phyloP scores from a whole-genome alignment of 2,113 vertebrate genomes.

The Centropus bengalensis region DNA sequence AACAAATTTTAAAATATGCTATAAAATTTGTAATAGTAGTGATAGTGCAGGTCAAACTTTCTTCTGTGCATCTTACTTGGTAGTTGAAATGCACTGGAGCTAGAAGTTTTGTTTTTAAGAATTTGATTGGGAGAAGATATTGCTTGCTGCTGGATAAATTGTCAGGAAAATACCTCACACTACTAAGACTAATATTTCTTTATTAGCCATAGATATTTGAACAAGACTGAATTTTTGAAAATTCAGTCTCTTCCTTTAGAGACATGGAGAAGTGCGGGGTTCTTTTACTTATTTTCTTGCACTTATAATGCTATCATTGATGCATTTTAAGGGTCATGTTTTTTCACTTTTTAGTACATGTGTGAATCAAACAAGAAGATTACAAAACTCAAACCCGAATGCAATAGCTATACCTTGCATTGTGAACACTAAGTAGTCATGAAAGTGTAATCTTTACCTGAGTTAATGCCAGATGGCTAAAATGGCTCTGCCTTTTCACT shows the following conservation, averaged over 20 bases:
- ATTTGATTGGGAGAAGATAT: not conserved
- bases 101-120: not conserved
- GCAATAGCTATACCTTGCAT: not conserved
- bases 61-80: not conserved
- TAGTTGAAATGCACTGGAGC: slow-evolving; percentile 5
- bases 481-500: not conserved
- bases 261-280: rapidly evolving
- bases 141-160: not conserved
- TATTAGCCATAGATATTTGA: not conserved
- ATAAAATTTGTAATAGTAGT: not conserved
- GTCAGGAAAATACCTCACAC: not conserved
- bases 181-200: not conserved
- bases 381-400: not conserved
- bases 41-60: not conserved
- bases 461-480: not conserved
- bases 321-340: not conserved
- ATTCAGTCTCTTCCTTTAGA: not conserved
- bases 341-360: not conserved
- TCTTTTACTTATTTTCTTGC: not conserved
- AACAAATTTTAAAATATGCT: not conserved
- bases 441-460: not conserved
- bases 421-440: not conserved
- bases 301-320: not conserved
- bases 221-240: not conserved
- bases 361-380: not conserved